Conservation (phyloP, 2,113 vertebrate species). For the Cardinalis cardinalis region DNA sequence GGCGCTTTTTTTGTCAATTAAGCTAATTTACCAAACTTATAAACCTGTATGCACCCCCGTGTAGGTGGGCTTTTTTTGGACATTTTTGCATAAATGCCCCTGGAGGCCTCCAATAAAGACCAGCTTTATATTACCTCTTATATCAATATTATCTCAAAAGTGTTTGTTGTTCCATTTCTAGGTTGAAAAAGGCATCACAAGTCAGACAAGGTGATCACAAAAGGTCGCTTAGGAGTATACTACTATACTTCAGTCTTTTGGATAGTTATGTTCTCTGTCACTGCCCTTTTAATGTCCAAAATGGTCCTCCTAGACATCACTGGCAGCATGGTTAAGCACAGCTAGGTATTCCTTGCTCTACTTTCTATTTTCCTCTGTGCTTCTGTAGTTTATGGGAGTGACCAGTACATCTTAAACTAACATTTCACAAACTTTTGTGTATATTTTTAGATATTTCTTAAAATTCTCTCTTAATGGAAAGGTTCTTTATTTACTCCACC, state of each 20-base stretch:
- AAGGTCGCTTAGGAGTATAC: neutral
- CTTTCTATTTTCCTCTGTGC: neutral
- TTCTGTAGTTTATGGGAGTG: neutral
- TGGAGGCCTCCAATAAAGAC: neutral
- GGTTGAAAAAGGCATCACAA: neutral
- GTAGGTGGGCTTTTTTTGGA: neutral
- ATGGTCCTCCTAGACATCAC: neutral
- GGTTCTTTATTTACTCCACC: neutral
- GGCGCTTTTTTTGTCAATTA: neutral
- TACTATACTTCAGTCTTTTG: neutral
- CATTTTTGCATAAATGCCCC: neutral
- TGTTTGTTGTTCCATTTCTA: neutral
- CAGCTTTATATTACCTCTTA: neutral
- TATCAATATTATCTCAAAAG: neutral
- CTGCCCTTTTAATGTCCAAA: neutral
- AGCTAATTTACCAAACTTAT: neutral
- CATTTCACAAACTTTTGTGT: neutral
- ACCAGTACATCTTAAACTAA: neutral
- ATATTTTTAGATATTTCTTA: neutral
- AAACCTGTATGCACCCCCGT: neutral
- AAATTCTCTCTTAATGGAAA: neutral
- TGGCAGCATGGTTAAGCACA: neutral
- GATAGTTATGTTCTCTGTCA: neutral
- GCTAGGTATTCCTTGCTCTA: neutral
- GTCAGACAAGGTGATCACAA: neutral